phyloP scores from a whole-genome alignment of 2,797 vertebrate species.

The Synaphobranchus kaupii region DNA sequence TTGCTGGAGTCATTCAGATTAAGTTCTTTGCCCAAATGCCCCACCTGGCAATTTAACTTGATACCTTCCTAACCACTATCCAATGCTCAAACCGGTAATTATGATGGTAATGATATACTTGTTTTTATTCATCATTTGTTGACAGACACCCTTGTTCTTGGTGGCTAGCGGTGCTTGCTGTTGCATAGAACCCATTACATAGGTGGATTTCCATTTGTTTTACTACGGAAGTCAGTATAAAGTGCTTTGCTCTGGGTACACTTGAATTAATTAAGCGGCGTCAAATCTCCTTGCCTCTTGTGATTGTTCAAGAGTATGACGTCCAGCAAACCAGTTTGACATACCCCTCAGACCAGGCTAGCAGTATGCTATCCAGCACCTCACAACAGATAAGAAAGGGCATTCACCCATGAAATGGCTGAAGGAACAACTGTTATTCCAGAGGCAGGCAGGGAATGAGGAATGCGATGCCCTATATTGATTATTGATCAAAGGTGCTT shows the following conservation, averaged over 20 bases:
- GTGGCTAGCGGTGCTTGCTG: neutral
- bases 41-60: neutral
- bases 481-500: slow-evolving; percentile 34
- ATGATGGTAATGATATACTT: neutral
- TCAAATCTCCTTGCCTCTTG: neutral
- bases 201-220: neutral
- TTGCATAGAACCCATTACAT: neutral
- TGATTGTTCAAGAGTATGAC: neutral
- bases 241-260: neutral
- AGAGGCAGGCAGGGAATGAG: neutral
- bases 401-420: neutral
- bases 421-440: neutral
- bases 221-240: neutral
- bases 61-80: neutral
- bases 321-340: neutral
- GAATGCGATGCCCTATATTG: slow-evolving; percentile 15
- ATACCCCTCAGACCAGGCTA: slow-evolving; percentile 1
- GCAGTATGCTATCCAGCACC: neutral
- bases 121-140: neutral
- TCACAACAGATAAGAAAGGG: neutral
- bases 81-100: neutral
- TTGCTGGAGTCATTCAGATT: neutral
- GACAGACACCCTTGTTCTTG: neutral
- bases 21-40: neutral
- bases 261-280: neutral